These are phyloP conservation scores for Pteromalus puparum DNA, from an alignment of 1,140 invertebrate genomes.

Conservation along the genomic window DNA sequence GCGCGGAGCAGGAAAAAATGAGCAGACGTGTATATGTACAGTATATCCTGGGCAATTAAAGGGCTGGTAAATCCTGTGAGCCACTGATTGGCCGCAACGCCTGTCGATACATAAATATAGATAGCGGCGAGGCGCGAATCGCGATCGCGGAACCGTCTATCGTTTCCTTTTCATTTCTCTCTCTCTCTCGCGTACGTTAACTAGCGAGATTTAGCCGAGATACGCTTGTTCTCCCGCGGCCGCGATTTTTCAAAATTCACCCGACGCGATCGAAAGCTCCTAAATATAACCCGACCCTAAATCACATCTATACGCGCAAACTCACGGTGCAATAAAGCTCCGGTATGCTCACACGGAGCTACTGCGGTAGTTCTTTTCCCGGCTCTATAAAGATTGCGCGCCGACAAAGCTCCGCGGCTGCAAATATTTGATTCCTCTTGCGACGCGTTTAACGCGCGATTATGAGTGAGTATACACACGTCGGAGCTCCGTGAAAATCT, in stretches of 20 bases:
- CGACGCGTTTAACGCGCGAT: neutral
- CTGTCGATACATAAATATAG: conserved; percentile 30
- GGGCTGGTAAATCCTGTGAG: conserved; percentile 28
- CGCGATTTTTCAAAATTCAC: neutral
- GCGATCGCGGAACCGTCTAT: too few relatives aligned
- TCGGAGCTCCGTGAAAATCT: too few relatives aligned
- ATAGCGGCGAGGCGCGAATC: conserved; percentile 13
- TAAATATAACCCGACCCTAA: too few relatives aligned
- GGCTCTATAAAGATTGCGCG: neutral
- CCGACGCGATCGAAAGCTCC: too few relatives aligned
- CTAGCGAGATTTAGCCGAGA: neutral
- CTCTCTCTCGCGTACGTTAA: too few relatives aligned
- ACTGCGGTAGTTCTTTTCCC: neutral
- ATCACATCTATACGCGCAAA: too few relatives aligned
- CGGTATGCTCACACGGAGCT: too few relatives aligned
- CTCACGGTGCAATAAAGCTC: too few relatives aligned
- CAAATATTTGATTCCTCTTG: conserved; percentile 8
- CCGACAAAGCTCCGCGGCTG: neutral
- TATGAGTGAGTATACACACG: neutral
- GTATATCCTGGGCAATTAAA: conserved; percentile 11
- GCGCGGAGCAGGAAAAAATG: too few relatives aligned
- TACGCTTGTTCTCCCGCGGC: neutral
- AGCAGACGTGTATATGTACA: too few relatives aligned
- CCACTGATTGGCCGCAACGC: too few relatives aligned
- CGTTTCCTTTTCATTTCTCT: too few relatives aligned